Base-by-base conservation (phyloP, 2,113 vertebrate genomes). In the Sminthopsis crassicaudata region DNA sequence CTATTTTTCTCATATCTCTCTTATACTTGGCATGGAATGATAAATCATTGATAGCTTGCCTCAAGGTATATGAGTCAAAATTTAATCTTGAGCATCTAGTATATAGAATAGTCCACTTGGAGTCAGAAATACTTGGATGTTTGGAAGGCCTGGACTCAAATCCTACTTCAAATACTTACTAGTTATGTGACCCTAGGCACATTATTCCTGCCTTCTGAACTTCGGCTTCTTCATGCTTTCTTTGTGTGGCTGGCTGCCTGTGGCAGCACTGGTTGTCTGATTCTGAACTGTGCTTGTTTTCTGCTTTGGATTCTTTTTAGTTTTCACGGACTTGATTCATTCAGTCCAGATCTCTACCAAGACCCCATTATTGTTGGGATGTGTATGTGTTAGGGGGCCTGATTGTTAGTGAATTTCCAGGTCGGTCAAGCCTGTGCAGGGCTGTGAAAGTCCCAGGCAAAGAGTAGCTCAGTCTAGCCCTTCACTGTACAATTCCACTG, bases 311-410 rank as follows among this genome's bases (percentile, higher is more conserved):
- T 57, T 27, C 55, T 9, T 57, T 26, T 57, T 27, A 26, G 55
- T 26, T 57, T 27, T 57, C 55, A 57, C 27, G 2, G 25, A 52
- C 88, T 95, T 92, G 57, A 94, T 90, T 27, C 91, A 4, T 26
- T 52, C 48, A 91, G 57, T 91, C 51, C 42, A 91, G 92, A 90
- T 27, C 46, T 30, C 36, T 36, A 55, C 55, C 53, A 94, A 94
- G 57, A 94, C 93, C 48, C 89, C 26, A 60, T 89, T 53, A 27
- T 48, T 92, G 94, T 92, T 91, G 95, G 46, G 96, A 25, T 50
- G 22, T 16, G 53, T 93, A 1, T 51, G 23, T 52, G 9, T 89
- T 36, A 91, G 48, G 89, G 11, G 53, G 84, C 54, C 53, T 94
- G 91, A 96, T 94, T 76, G 26, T 91, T 42, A 91, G 55, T 91